phyloP scores from a whole-genome alignment of 1,140 invertebrate genomes.

The Centruroides vittatus region DNA sequence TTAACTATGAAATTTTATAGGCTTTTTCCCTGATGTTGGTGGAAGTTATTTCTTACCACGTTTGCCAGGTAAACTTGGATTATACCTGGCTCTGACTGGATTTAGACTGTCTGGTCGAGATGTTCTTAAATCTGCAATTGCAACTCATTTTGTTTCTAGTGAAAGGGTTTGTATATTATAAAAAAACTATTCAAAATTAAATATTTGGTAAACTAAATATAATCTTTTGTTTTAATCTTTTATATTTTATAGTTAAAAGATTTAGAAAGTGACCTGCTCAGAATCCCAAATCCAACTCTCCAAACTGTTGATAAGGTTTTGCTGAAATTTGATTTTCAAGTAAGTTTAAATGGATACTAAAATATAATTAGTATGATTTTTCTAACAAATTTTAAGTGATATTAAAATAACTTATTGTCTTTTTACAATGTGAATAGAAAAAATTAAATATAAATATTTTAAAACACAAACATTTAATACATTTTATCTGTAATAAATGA shows the following conservation, averaged over 20 bases:
- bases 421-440: too few species aligned
- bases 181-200: not conserved
- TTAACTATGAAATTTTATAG: constrained; percentile 20
- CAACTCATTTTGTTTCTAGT: constrained; percentile 69
- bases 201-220: not conserved
- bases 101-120: constrained; percentile 69
- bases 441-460: too few species aligned
- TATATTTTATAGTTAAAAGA: constrained; percentile 38
- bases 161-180: not conserved
- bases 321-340: constrained; percentile 27
- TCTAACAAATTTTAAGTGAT: too few species aligned
- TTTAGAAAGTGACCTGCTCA: constrained; percentile 50
- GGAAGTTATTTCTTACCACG: constrained; percentile 79
- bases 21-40: constrained; percentile 92
- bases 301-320: constrained; percentile 38
- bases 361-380: too few species aligned
- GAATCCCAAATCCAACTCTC: constrained; percentile 32
- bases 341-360: constrained; percentile 8
- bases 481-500: too few species aligned
- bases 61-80: constrained; percentile 68
- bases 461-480: too few species aligned
- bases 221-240: not conserved
- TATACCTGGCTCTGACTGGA: constrained; percentile 87
- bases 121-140: constrained; percentile 76
- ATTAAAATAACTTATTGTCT: too few species aligned